Evolutionary conservation across 2,797 vertebrate species (phyloP), one percentile per base, ranked within the genome.

Genomic region (Epinephelus awoara): DNA sequence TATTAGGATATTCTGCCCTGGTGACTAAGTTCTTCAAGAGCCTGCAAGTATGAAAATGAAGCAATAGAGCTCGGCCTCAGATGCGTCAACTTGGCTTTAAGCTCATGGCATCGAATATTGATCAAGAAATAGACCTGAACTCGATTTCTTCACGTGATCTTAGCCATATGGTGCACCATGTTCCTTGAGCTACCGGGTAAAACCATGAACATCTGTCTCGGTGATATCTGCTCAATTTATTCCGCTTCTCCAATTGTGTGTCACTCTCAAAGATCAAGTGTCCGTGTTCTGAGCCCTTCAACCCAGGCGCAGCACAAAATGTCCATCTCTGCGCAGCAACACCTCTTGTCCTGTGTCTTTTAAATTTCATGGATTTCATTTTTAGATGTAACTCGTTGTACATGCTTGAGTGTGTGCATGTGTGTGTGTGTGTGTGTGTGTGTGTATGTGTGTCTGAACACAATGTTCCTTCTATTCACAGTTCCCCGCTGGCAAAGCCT

Each of bases 401-500:
- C 19, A 29, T 67, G 44, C 34, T 6, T 69, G 62, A 27, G 64
- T 51, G 34, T 58, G 42, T 40, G 67, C n/a, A 23, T 75, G 27
- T 66, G 67, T 75, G 75, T 61, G 46, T 49, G 65, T 56, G 49
- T 80, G 49, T 80, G 65, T 77, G 56, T 65, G 78, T 55, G 50
- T 27, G 57, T 50, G 42, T 19, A 73, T 84, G 89, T 90, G 88
- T 76, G 57, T 89, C 88, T 90, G 95, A 94, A 96, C 95, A 96
- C 91, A 89, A 91, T 96, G 96, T 96, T 96, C 95, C 90, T 90
- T 95, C 94, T 94, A 94, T 95, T 95, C 93, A 92, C 84, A 89
- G 92, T 90, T 93, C 87, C 76, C 93, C 81, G 77, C 93, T 95
- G 93, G 94, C 91, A 91, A 91, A 93, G 89, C 83, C 90, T 89